These are phyloP conservation scores for Herpetotheres cachinnans DNA, from an alignment of 2,113 vertebrate species.

Conservation along the genomic window DNA sequence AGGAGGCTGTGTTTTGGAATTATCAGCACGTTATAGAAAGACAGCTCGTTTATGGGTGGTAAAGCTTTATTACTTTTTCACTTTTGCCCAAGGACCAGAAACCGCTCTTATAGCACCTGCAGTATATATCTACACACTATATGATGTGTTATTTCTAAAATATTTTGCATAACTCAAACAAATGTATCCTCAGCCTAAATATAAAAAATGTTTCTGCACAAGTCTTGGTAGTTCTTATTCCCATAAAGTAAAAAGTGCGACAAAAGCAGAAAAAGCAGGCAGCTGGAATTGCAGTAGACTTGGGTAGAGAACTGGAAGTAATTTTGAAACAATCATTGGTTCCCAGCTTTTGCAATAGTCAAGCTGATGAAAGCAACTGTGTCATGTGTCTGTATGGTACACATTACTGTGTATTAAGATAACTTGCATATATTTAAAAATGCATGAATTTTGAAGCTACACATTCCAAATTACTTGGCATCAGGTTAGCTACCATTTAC, in stretches of 20 bases:
- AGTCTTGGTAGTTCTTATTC: background rate
- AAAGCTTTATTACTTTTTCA: background rate
- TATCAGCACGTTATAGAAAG: background rate
- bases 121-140: background rate
- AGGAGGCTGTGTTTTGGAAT: background rate
- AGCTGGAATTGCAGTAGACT: background rate
- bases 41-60: background rate
- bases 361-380: background rate
- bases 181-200: background rate
- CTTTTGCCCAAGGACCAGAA: background rate
- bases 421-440: rapidly evolving
- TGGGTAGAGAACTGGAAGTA: background rate
- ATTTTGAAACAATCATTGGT: background rate
- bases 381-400: background rate
- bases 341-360: background rate
- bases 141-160: background rate
- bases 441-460: background rate
- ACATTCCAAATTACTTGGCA: background rate
- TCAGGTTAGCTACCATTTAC: background rate
- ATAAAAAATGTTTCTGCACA: background rate
- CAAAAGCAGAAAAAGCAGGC: background rate
- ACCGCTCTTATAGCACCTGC: background rate
- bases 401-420: background rate
- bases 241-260: background rate
- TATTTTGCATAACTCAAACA: background rate